phyloP scores from a whole-genome alignment of 2,797 vertebrate species.

The Hapalemur alaotrensis region DNA sequence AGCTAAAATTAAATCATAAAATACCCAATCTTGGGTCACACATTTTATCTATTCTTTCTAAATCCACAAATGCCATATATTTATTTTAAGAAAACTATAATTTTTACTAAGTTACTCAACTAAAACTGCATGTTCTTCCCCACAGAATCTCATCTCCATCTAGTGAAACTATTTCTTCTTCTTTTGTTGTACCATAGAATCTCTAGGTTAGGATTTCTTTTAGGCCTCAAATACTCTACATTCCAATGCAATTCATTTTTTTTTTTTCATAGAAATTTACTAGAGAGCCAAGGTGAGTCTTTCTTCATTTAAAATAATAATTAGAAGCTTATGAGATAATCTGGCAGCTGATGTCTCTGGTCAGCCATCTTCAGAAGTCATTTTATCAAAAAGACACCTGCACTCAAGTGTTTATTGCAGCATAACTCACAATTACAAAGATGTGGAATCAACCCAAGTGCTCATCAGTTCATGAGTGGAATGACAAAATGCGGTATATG shows the following conservation, averaged over 20 bases:
- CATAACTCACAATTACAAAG: too few relatives aligned
- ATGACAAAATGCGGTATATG: too few relatives aligned
- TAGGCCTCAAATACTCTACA: neutral
- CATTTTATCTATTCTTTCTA: neutral
- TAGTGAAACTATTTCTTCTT: neutral
- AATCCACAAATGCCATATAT: neutral
- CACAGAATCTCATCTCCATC: neutral
- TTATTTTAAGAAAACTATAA: neutral
- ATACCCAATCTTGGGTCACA: neutral
- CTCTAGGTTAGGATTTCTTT: neutral
- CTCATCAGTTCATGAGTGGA: too few relatives aligned
- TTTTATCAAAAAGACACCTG: too few relatives aligned
- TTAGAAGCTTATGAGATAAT: too few relatives aligned
- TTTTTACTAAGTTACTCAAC: neutral
- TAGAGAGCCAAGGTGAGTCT: neutral
- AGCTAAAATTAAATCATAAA: neutral
- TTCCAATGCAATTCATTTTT: neutral
- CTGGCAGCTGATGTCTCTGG: too few relatives aligned
- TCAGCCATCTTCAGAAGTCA: too few relatives aligned
- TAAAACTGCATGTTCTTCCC: neutral
- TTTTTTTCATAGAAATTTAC: neutral
- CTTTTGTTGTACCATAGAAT: neutral
- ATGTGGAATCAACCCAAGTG: too few relatives aligned
- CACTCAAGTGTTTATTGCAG: too few relatives aligned
- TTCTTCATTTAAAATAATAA: neutral